Conservation (phyloP, 1,140 invertebrate species). For the Xylocopa sonorina region DNA sequence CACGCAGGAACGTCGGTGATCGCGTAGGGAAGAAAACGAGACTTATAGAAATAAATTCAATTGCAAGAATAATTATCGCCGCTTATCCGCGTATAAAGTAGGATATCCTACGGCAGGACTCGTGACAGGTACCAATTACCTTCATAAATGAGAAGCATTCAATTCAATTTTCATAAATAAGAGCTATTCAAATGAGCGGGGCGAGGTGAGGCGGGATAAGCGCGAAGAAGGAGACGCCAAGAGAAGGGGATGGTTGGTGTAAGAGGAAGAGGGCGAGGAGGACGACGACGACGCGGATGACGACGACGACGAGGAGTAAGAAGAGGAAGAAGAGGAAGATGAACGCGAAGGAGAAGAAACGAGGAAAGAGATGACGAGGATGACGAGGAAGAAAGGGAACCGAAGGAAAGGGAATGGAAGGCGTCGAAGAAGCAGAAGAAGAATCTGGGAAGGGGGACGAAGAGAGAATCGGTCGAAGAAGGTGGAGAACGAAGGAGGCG, state of each 20-base stretch:
- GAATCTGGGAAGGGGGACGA: slow-evolving; percentile 45
- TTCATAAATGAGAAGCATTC: slow-evolving; percentile 79
- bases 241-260: slow-evolving; percentile 31
- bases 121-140: slow-evolving; percentile 78
- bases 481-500: slow-evolving; percentile 56
- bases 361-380: slow-evolving; percentile 40
- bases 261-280: slow-evolving; percentile 11
- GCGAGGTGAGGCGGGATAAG: slow-evolving; percentile 40
- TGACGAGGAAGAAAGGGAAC: slow-evolving; percentile 42
- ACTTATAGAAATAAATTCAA: slow-evolving; percentile 74
- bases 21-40: slow-evolving; percentile 51
- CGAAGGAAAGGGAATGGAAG: slow-evolving; percentile 23
- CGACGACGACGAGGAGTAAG: slow-evolving; percentile 13
- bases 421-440: slow-evolving; percentile 41
- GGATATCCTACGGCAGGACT: slow-evolving; percentile 72
- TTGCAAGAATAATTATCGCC: slow-evolving; percentile 76
- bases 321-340: slow-evolving; percentile 28
- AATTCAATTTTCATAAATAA: slow-evolving; percentile 81
- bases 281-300: slow-evolving; percentile 27
- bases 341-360: slow-evolving; percentile 12
- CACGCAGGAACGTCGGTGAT: slow-evolving; percentile 33
- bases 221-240: slow-evolving; percentile 15
- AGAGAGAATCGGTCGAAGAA: slow-evolving; percentile 60
- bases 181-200: slow-evolving; percentile 77
- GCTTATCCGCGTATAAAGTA: slow-evolving; percentile 75